These are phyloP conservation scores for Actias luna DNA, from an alignment of 2,888 invertebrate species.

Conservation along the genomic window DNA sequence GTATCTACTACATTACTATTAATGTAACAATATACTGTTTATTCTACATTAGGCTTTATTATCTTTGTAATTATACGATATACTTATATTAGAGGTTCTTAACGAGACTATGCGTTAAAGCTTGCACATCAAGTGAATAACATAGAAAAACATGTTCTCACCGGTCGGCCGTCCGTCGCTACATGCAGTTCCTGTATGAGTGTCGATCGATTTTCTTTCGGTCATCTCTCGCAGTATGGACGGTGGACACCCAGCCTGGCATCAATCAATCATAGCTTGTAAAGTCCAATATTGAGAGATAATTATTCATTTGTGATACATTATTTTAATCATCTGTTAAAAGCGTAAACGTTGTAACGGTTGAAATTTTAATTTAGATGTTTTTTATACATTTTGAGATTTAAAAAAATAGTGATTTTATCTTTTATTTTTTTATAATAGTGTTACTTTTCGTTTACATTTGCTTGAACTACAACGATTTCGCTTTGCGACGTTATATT, in stretches of 20 bases:
- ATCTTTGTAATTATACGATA: neutral
- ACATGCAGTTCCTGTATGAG: neutral
- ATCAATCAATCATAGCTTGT: slow-evolving; percentile 39
- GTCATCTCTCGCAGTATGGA: neutral
- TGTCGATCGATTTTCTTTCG: neutral
- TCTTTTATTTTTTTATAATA: too few species aligned
- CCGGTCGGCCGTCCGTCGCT: slow-evolving; percentile 3
- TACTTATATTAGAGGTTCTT: neutral
- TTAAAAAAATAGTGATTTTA: too few species aligned
- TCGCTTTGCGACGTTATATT: neutral
- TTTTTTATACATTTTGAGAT: neutral
- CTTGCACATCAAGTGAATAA: slow-evolving; percentile 34
- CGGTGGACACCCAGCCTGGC: slow-evolving; percentile 9
- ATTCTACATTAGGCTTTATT: neutral
- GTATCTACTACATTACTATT: too few species aligned
- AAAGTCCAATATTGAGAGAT: slow-evolving; percentile 76
- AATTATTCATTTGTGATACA: slow-evolving; percentile 30
- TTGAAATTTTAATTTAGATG: neutral
- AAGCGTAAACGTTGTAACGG: neutral
- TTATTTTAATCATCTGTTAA: neutral
- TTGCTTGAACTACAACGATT: slow-evolving; percentile 29
- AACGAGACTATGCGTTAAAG: slow-evolving; percentile 27
- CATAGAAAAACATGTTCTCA: slow-evolving; percentile 10
- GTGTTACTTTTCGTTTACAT: neutral
- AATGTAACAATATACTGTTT: neutral